Percentiles rank a stretch among this genome's conserved stretches.
These are phyloP conservation scores for Tretioscincus oriximinensis DNA, from an alignment of 2,113 vertebrate genomes.

Conservation along the genomic window DNA sequence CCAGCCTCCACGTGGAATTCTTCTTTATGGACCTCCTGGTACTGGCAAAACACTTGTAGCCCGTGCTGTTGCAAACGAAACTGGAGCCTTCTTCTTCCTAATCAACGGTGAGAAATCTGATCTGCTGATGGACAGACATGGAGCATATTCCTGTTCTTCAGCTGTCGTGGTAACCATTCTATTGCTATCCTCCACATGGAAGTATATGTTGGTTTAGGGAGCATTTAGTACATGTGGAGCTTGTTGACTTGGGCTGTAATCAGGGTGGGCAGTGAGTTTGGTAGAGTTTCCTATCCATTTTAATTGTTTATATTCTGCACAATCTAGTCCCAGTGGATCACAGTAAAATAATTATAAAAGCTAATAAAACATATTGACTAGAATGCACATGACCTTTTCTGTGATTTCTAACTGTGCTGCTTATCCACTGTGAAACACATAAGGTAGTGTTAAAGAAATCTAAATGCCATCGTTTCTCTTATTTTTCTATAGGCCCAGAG, in stretches of 20 bases:
- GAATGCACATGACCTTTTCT: not conserved
- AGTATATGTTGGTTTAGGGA: not conserved
- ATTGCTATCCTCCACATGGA: not conserved
- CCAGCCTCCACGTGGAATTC: conserved; percentile 75
- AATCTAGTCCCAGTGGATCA: no score
- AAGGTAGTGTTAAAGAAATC: not conserved
- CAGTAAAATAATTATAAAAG: no score
- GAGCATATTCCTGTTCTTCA: not conserved
- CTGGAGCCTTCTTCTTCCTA: conserved; percentile 78
- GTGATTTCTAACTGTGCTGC: not conserved
- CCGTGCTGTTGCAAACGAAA: conserved; percentile 78
- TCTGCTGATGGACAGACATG: not conserved
- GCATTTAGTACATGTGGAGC: not conserved
- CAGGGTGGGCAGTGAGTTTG: not conserved
- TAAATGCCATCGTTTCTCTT: not conserved
- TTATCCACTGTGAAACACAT: not conserved
- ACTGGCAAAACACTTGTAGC: conserved; percentile 80
- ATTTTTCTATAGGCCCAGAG: conserved; percentile 82
- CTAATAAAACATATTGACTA: no score
- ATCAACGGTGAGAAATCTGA: conserved; percentile 69
- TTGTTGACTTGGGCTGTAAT: not conserved
- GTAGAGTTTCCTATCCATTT: no score
- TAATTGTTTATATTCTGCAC: no score
- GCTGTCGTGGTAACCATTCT: not conserved
- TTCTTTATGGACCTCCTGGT: conserved; percentile 75